Evolutionary conservation across 2,888 invertebrate species (phyloP).

Genomic region (Scaptomyza tumidula): DNA sequence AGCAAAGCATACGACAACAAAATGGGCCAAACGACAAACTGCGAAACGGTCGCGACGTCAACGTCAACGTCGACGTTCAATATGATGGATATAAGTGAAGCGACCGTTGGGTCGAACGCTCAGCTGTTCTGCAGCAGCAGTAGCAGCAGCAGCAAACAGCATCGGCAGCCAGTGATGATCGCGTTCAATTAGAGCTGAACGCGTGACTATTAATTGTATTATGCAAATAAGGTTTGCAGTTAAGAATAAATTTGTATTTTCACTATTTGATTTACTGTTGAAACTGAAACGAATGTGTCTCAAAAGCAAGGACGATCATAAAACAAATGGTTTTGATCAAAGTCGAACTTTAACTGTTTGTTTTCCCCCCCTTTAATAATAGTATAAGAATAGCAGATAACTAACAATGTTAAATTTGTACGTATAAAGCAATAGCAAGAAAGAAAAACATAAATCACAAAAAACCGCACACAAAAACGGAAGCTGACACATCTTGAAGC

Average conservation of each 20-base stretch:
- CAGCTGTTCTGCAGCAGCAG: constrained; percentile 43
- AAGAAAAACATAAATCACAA: too few species aligned
- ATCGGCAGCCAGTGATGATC: constrained; percentile 30
- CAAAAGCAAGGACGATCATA: not conserved
- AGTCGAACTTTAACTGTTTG: too few species aligned
- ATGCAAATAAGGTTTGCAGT: too few species aligned
- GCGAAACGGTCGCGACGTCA: constrained; percentile 30
- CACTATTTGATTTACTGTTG: not conserved
- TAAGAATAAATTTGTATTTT: not conserved
- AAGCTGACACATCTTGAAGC: constrained; percentile 4
- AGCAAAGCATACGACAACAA: constrained; percentile 61
- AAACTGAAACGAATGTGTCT: not conserved
- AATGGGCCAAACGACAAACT: constrained; percentile 60
- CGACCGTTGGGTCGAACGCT: constrained; percentile 45
- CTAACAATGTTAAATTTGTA: too few species aligned
- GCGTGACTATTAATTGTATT: constrained; percentile 28
- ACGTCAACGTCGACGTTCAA: constrained; percentile 20
- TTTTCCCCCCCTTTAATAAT: too few species aligned
- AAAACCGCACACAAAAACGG: not conserved
- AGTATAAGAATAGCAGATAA: too few species aligned
- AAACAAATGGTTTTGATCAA: not conserved
- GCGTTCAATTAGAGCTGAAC: constrained; percentile 32
- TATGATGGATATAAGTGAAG: constrained; percentile 44
- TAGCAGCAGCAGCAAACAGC: constrained; percentile 14
- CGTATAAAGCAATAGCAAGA: too few species aligned